Conservation (phyloP, 2,888 invertebrate genomes). For the Lycocerus yunnanus region DNA sequence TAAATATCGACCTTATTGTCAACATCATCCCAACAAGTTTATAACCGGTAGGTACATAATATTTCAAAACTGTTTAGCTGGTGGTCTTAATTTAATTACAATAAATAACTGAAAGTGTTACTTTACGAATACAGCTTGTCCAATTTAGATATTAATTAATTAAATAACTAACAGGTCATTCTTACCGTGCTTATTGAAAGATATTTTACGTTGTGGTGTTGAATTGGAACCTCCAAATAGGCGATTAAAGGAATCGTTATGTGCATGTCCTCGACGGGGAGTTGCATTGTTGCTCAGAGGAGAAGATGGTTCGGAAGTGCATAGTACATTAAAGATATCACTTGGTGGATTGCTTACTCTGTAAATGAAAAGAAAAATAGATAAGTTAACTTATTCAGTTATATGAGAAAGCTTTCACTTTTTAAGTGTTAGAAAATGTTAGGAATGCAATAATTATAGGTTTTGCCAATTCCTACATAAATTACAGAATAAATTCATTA, state of each 20-base stretch:
- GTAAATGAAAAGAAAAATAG: slow-evolving; percentile 40
- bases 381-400: background rate
- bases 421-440: background rate
- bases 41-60: background rate
- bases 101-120: background rate
- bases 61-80: background rate
- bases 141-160: background rate
- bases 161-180: background rate
- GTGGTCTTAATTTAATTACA: background rate
- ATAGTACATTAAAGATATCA: slow-evolving; percentile 53
- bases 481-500: background rate
- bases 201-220: slow-evolving; percentile 49
- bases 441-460: background rate
- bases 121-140: background rate
- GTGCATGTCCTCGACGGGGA: slow-evolving; percentile 35
- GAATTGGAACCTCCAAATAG: slow-evolving; percentile 50
- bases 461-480: background rate
- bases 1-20: no score
- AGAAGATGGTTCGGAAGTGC: slow-evolving; percentile 39
- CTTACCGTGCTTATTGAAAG: slow-evolving; percentile 52
- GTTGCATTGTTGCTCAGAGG: slow-evolving; percentile 30
- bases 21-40: background rate
- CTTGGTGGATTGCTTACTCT: slow-evolving; percentile 55
- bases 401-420: background rate
- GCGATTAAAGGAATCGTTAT: slow-evolving; percentile 53